Conservation (phyloP, 2,113 vertebrate genomes). For the Gymnarchus niloticus region DNA sequence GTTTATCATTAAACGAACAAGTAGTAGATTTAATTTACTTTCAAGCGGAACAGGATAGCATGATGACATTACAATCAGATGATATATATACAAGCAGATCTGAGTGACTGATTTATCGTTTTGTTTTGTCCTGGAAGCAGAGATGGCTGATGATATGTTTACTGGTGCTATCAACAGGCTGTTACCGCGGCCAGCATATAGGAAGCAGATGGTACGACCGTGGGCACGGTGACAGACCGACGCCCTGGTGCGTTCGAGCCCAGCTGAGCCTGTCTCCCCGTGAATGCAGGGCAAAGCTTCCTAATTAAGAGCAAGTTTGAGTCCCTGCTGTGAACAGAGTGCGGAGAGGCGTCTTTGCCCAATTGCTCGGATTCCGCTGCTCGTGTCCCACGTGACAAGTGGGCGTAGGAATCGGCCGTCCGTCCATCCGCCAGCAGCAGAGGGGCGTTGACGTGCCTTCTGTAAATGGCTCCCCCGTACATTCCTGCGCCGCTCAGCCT, state of each 20-base stretch:
- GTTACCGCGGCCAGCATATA: not conserved
- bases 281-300: not conserved
- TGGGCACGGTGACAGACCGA: not conserved
- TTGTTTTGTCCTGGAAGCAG: constrained; percentile 17
- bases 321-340: not conserved
- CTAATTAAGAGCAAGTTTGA: not conserved
- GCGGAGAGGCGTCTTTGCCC: not conserved
- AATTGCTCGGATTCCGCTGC: too few species aligned
- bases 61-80: constrained; percentile 12
- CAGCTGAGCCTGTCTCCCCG: not conserved
- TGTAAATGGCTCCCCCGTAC: not conserved
- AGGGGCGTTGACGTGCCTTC: not conserved
- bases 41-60: not conserved
- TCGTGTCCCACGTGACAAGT: not conserved
- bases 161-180: constrained; percentile 7
- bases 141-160: constrained; percentile 12
- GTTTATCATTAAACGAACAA: constrained; percentile 17
- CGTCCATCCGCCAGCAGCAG: not conserved
- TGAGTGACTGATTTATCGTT: constrained; percentile 19
- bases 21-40: constrained; percentile 20
- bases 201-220: not conserved
- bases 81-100: constrained; percentile 10
- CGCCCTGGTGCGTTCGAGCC: not conserved
- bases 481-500: not conserved
- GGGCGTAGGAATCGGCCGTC: too few species aligned